Conservation (phyloP, 2,888 invertebrate species). For the Julus scanicus region DNA sequence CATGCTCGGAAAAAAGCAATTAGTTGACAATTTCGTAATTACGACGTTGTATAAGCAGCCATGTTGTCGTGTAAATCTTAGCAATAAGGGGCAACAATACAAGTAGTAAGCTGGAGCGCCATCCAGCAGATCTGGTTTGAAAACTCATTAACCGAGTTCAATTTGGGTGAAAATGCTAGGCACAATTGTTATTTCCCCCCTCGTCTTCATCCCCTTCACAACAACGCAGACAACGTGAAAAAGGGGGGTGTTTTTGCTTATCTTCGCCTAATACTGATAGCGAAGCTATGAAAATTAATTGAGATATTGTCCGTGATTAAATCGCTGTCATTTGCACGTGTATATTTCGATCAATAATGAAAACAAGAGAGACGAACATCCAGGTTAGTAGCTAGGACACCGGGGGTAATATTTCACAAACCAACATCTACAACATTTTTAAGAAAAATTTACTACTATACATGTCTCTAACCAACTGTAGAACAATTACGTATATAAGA, state of each 20-base stretch:
- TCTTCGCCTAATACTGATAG: slow-evolving; percentile 22
- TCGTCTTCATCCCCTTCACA: not conserved
- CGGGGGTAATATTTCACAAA: not conserved
- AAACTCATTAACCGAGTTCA: slow-evolving; percentile 13
- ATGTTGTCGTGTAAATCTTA: not conserved
- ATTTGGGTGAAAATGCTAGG: not conserved
- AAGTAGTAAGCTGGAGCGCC: not conserved
- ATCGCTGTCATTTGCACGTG: slow-evolving; percentile 33
- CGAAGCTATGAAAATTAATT: slow-evolving; percentile 28
- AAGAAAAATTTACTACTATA: too few relatives aligned
- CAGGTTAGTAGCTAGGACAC: slow-evolving; percentile 2
- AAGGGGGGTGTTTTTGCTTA: not conserved
- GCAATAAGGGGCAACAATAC: slow-evolving; percentile 19
- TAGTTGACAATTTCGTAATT: not conserved
- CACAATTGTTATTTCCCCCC: not conserved
- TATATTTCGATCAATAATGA: slow-evolving; percentile 8
- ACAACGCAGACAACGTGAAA: not conserved
- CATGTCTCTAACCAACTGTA: too few relatives aligned
- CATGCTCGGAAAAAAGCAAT: not conserved
- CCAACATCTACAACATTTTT: too few relatives aligned
- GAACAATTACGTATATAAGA: too few relatives aligned
- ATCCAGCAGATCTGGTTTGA: not conserved
- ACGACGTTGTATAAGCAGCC: not conserved
- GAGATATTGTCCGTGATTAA: slow-evolving; percentile 26
- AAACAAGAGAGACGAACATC: not conserved